Evolutionary conservation across 2,797 vertebrate genomes (phyloP).

Genomic region (Phataginus tetradactyla): DNA sequence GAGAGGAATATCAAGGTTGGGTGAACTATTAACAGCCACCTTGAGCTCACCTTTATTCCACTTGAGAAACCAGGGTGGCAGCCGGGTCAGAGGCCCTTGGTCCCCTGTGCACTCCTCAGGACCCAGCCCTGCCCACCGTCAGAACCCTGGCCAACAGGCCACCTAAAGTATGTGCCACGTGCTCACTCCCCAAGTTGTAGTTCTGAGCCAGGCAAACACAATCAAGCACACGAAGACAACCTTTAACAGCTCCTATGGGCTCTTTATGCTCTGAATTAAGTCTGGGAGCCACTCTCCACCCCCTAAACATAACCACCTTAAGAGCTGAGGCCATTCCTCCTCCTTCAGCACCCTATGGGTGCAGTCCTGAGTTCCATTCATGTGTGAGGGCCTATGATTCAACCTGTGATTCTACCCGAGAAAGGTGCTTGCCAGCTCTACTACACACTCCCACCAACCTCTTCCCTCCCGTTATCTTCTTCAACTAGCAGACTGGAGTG

Average conservation of each 20-base stretch:
- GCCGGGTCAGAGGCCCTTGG: neutral
- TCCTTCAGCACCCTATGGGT: neutral
- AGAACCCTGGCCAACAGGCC: neutral
- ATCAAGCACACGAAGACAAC: neutral
- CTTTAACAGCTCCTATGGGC: neutral
- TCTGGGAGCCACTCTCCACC: neutral
- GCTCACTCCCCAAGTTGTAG: neutral
- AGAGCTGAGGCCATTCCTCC: neutral
- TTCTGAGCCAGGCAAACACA: neutral
- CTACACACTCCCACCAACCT: neutral
- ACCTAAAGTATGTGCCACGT: fast-evolving
- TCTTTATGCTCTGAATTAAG: neutral
- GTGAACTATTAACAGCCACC: constrained; percentile 12
- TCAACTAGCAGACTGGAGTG: neutral
- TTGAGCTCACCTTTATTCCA: neutral
- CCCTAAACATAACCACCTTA: neutral
- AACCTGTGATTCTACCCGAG: neutral
- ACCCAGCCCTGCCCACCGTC: neutral
- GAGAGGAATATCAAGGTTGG: constrained; percentile 5
- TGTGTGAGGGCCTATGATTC: neutral
- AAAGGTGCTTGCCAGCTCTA: neutral
- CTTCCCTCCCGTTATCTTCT: neutral
- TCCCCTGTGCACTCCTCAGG: neutral
- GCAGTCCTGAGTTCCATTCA: neutral
- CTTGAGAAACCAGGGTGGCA: neutral